Conservation (phyloP, 2,797 vertebrate genomes). For the Brotula barbata region DNA sequence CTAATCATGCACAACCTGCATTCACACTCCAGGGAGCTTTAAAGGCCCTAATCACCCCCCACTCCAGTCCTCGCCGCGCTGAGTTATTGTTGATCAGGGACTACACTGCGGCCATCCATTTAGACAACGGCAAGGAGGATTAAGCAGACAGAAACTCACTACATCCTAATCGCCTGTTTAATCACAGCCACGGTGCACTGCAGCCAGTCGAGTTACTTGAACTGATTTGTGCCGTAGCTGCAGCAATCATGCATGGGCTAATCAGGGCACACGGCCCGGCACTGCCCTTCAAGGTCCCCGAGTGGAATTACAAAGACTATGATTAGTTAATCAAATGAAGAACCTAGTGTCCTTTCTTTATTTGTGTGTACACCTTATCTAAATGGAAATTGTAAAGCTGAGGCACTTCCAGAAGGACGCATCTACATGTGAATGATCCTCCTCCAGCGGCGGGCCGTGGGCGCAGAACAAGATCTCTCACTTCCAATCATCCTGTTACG, state of each 20-base stretch:
- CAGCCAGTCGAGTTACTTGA: constrained; percentile 72
- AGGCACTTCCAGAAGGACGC: constrained; percentile 72
- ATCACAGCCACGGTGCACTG: constrained; percentile 71
- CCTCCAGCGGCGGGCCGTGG: constrained; percentile 55
- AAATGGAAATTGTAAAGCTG: constrained; percentile 77
- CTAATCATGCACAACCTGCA: constrained; percentile 72
- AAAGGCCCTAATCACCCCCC: constrained; percentile 73
- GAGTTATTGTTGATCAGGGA: constrained; percentile 71
- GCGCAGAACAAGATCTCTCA: constrained; percentile 71
- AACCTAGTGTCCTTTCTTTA: constrained; percentile 75
- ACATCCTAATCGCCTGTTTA: constrained; percentile 72
- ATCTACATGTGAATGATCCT: constrained; percentile 78
- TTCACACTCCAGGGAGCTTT: constrained; percentile 68
- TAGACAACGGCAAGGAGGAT: constrained; percentile 67
- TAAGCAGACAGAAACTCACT: constrained; percentile 67
- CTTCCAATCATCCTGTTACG: constrained; percentile 73
- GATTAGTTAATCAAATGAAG: constrained; percentile 85
- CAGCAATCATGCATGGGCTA: constrained; percentile 73
- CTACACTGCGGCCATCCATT: constrained; percentile 56
- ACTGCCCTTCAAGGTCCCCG: constrained; percentile 71
- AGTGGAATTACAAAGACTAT: constrained; percentile 82
- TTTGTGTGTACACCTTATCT: constrained; percentile 77
- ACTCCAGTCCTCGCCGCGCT: constrained; percentile 62
- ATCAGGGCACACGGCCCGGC: constrained; percentile 71
- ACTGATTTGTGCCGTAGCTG: constrained; percentile 74